Base-by-base conservation (phyloP, 2,888 invertebrate genomes). In the Catocala fraxini region DNA sequence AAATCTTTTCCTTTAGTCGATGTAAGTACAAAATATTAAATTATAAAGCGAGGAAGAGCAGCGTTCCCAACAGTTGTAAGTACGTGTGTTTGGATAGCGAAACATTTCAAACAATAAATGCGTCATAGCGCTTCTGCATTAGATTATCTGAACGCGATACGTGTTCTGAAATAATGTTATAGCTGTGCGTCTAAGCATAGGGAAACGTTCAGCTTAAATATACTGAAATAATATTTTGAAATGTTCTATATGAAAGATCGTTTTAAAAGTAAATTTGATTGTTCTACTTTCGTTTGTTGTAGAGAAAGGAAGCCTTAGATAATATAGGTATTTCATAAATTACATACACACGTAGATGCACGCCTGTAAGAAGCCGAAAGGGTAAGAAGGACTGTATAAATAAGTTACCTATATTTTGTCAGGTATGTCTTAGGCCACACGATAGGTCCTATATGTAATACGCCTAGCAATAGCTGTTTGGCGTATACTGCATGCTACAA, bases 161-260 rank as follows among this genome's bases (percentile, higher is more conserved):
- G 92, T 93, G 92, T 88, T 76, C 88, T 87, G 92, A 89, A 92
- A 93, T 92, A 92, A 93, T 92, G 85, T 90, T 86, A 90, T 88
- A 77, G 86, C 85, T 68, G 48, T 68, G 73, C 70, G 74, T 80
- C 83, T 80, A 81, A 75, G 74, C 76, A 75, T 78, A 65, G 57
- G 71, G 74, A 80, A 84, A 83, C 83, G 79, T 80, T 84, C 73
- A 82, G 78, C 83, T 85, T 81, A 86, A 87, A 89, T 64, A 81
- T 82, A 82, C 83, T 86, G 80, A 86, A 89, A 87, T 85, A 81
- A 86, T 84, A 75, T 79, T 71, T 73, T 75, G 57, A 61, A 75
- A 56, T 13, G 15, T 55, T 52, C 39, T 39, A 51, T 52, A 55
- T 42, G 43, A 53, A 6, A 53, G n/a, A 42, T 48, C 6, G 34